Conservation (phyloP, 1,140 invertebrate genomes). For the Cecropterus lyciades region DNA sequence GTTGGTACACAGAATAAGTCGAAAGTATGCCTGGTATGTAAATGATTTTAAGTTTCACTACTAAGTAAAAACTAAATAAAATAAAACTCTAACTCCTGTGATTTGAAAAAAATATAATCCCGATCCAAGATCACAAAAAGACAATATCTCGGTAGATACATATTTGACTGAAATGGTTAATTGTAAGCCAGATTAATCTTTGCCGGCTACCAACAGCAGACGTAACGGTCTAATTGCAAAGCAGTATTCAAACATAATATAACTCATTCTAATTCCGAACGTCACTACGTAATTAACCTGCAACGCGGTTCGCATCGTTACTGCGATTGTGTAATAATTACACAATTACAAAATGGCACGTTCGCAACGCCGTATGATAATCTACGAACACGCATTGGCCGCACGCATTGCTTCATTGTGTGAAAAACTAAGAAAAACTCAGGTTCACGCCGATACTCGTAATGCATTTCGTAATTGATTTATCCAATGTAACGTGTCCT, state of each 20-base stretch:
- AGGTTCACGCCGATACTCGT: not conserved
- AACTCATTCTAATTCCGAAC: conserved; percentile 29
- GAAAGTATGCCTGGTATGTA: too few species aligned
- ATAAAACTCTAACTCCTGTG: too few species aligned
- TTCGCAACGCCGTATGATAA: conserved; percentile 38
- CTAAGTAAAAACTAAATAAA: too few species aligned
- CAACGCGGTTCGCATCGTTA: conserved; percentile 41
- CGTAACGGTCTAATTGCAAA: conserved; percentile 6
- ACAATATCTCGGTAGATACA: too few species aligned
- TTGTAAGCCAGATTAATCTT: not conserved
- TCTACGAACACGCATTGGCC: conserved; percentile 45
- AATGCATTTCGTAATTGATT: not conserved
- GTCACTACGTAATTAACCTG: conserved; percentile 44
- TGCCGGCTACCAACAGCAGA: not conserved
- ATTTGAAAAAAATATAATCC: too few species aligned
- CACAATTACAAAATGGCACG: conserved; percentile 44
- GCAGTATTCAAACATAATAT: conserved; percentile 18
- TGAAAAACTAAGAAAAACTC: conserved; percentile 14
- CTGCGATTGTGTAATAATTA: conserved; percentile 51
- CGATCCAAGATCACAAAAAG: too few species aligned
- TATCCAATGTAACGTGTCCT: not conserved
- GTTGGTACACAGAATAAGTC: too few species aligned
- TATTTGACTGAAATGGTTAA: too few species aligned
- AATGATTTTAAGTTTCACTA: too few species aligned
- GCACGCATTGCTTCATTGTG: conserved; percentile 37